Percentiles rank a stretch among this genome's conserved stretches.
These are phyloP conservation scores for Eupithecia insigniata DNA, from an alignment of 2,888 invertebrate genomes.

Conservation along the genomic window DNA sequence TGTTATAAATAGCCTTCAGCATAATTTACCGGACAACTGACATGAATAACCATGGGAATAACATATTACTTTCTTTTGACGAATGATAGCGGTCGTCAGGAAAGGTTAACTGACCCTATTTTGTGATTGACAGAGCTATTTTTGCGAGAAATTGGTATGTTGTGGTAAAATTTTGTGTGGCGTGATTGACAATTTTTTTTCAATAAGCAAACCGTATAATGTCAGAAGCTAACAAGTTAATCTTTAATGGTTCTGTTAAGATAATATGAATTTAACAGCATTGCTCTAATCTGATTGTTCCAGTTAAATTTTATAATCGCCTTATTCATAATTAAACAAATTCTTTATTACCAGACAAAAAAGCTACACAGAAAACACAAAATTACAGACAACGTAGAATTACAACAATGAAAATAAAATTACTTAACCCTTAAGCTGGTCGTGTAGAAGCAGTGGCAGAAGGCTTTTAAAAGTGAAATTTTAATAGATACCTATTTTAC, in stretches of 20 bases:
- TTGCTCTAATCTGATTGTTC: not conserved
- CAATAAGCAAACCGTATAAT: not conserved
- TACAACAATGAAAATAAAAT: too few relatives aligned
- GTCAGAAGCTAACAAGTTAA: not conserved
- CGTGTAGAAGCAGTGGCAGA: too few relatives aligned
- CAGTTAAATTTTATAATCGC: too few relatives aligned
- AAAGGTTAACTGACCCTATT: constrained; percentile 1
- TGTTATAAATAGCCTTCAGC: not conserved
- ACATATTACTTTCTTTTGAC: not conserved
- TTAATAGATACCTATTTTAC: too few relatives aligned
- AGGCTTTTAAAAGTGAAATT: too few relatives aligned
- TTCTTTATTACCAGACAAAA: too few relatives aligned
- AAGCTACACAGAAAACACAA: too few relatives aligned
- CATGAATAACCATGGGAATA: not conserved
- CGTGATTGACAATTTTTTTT: not conserved
- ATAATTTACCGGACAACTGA: not conserved
- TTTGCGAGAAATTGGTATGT: not conserved
- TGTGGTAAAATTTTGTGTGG: not conserved
- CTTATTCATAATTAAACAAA: too few relatives aligned
- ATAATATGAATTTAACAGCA: not conserved
- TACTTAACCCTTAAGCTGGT: too few relatives aligned
- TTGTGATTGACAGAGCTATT: not conserved
- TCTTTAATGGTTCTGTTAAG: not conserved
- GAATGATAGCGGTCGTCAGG: not conserved
- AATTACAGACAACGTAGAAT: too few relatives aligned